phyloP scores from a whole-genome alignment of 35 echinoderm and acorn worm species.

The Heliocidaris erythrogramma region DNA sequence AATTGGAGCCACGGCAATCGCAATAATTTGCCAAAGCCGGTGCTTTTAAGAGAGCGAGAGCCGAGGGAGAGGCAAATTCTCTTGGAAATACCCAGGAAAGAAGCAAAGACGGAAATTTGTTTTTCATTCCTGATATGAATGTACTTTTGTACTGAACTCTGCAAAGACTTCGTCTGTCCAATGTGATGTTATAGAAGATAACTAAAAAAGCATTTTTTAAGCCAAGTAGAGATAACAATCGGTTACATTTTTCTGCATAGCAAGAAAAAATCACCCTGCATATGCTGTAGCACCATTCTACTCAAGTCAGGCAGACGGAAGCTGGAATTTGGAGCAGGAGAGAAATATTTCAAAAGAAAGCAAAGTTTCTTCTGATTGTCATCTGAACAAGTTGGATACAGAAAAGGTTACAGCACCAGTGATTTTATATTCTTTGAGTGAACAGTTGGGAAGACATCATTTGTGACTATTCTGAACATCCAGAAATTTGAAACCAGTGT shows the following conservation, averaged over 20 bases:
- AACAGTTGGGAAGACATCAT: neutral
- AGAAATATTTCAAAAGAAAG: neutral
- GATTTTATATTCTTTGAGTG: neutral
- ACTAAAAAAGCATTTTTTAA: neutral
- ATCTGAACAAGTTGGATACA: neutral
- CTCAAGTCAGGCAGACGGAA: neutral
- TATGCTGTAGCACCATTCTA: neutral
- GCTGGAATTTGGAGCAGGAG: neutral
- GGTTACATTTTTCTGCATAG: neutral
- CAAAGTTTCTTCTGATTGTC: neutral
- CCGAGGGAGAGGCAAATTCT: neutral
- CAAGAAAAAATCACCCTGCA: neutral
- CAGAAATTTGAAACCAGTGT: neutral
- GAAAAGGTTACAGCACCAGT: neutral
- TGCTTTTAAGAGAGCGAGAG: neutral
- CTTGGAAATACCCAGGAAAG: neutral
- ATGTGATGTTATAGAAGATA: neutral
- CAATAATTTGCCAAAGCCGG: neutral
- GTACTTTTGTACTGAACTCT: neutral
- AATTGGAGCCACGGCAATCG: neutral
- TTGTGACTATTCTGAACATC: neutral
- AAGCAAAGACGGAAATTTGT: conserved; percentile 9
- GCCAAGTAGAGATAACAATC: neutral
- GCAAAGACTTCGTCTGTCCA: too few species aligned
- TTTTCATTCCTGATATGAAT: neutral